Evolutionary conservation across 2,113 vertebrate species (phyloP), one percentile per base, ranked within the genome.

Genomic region (Lepus timidus): DNA sequence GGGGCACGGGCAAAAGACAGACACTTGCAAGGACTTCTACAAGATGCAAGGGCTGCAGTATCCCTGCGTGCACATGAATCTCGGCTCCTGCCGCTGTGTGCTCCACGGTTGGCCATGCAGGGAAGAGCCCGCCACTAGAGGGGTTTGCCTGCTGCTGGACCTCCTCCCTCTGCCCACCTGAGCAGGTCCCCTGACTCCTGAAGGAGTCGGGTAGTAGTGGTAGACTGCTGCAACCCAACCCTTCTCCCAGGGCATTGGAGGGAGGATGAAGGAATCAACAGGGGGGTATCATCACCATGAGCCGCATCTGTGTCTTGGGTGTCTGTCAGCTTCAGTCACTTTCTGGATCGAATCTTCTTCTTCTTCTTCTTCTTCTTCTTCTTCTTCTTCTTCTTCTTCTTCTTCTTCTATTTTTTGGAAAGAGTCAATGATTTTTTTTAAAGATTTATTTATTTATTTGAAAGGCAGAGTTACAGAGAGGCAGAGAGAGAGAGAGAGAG

Each of bases 31-130:
- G 1, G 5, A n/a, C 44, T 52, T 85, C 31, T 27, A 74, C 7
- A 0, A 52, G 44, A 55, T 22, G 4, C 65, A 6, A 22, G 44
- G 29, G 33, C 0, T 6, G 11, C 22, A 0, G 0, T 8, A 4
- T 4, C 78, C 29, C 27, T 1, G 1, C 9, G 19, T 39, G 3
- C 22, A 4, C 19, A 1, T 2, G 10, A 17, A 9, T 1, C 9
- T 6, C 55, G 1, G 4, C 39, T 13, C 49, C 4, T 14, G 7
- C 14, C 8, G 5, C 67, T 4, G 6, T 4, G 16, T 36, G 61
- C 58, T 31, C 6, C 23, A 3, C 13, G 14, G 13, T 61, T 0
- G 10, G 4, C 9, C 0, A 0, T n/a, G 19, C 11, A 3, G 2
- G 58, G 22, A n/a, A 1, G 22, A 62, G 17, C 4, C 20, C 1